These are phyloP conservation scores for Pogonocherus hispidulus DNA, from an alignment of 2,888 invertebrate species.

Conservation along the genomic window DNA sequence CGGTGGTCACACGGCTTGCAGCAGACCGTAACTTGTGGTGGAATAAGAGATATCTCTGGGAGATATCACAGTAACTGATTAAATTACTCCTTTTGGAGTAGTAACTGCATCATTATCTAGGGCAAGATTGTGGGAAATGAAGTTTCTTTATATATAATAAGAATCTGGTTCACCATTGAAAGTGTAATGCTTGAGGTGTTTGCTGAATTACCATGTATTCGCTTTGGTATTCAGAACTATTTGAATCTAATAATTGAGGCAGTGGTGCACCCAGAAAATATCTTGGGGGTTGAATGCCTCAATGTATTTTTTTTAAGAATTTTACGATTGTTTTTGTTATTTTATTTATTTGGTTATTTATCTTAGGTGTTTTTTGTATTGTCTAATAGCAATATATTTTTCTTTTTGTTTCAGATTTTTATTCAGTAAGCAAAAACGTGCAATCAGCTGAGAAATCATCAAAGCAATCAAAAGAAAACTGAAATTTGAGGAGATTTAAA, in stretches of 20 bases:
- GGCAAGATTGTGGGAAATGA: conserved; percentile 37
- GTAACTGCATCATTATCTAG: conserved; percentile 28
- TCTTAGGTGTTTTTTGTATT: too few relatives aligned
- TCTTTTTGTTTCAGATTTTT: conserved; percentile 70
- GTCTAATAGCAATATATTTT: conserved; percentile 40
- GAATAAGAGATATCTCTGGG: conserved; percentile 42
- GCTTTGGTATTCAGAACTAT: neutral
- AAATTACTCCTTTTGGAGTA: conserved; percentile 41
- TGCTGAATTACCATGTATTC: neutral
- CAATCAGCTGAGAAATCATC: conserved; percentile 36
- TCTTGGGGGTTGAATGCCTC: too few relatives aligned
- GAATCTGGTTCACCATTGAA: conserved; percentile 1
- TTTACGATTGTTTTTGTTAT: too few relatives aligned
- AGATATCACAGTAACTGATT: conserved; percentile 44
- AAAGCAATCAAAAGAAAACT: conserved; percentile 41
- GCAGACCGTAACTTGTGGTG: conserved; percentile 50
- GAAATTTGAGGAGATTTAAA: neutral
- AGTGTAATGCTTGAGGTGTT: neutral
- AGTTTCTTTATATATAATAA: conserved; percentile 40
- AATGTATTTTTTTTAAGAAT: too few relatives aligned
- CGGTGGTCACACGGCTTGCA: conserved; percentile 49
- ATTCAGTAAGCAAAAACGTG: conserved; percentile 70
- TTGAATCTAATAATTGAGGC: too few relatives aligned
- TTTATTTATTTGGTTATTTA: too few relatives aligned
- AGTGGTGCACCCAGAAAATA: too few relatives aligned